Conservation (phyloP, 2,888 invertebrate species). For the Biston stratarius region DNA sequence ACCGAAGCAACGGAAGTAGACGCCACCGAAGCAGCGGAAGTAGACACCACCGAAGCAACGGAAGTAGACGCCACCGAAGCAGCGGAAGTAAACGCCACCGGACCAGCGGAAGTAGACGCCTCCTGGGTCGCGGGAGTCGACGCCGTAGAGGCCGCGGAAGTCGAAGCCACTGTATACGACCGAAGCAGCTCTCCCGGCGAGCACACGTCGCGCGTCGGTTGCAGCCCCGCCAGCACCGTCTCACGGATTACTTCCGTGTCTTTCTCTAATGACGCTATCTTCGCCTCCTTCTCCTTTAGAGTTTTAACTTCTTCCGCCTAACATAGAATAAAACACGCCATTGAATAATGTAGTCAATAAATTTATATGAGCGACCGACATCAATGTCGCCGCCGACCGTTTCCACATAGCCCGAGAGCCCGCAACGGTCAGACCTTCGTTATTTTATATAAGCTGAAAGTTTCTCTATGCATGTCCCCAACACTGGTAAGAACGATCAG, state of each 20-base stretch:
- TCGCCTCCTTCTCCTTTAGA: slow-evolving; percentile 70
- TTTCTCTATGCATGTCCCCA: too few species aligned
- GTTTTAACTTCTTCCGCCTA: slow-evolving; percentile 71
- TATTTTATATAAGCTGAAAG: too few species aligned
- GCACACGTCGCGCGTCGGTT: slow-evolving; percentile 52
- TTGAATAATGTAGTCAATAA: too few species aligned
- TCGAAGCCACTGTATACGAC: not conserved
- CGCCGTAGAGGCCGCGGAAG: not conserved
- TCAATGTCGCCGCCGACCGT: too few species aligned
- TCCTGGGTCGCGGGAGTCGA: not conserved
- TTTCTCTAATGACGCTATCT: slow-evolving; percentile 65
- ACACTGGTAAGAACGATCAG: too few species aligned
- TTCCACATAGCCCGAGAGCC: too few species aligned
- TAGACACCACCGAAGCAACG: not conserved
- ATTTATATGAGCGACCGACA: too few species aligned
- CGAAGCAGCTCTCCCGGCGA: not conserved
- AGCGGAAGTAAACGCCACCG: too few species aligned
- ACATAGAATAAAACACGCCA: slow-evolving; percentile 37
- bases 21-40: not conserved
- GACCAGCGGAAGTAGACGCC: too few species aligned
- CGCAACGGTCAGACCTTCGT: too few species aligned
- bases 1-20: too few species aligned
- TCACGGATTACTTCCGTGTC: slow-evolving; percentile 67
- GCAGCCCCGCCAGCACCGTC: slow-evolving; percentile 65
- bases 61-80: too few species aligned